A percentile compares a stretch with the other conserved stretches of the same genome.
Evolutionary conservation across 2,888 invertebrate genomes (phyloP).

Genomic region (Drosophila yooni): DNA sequence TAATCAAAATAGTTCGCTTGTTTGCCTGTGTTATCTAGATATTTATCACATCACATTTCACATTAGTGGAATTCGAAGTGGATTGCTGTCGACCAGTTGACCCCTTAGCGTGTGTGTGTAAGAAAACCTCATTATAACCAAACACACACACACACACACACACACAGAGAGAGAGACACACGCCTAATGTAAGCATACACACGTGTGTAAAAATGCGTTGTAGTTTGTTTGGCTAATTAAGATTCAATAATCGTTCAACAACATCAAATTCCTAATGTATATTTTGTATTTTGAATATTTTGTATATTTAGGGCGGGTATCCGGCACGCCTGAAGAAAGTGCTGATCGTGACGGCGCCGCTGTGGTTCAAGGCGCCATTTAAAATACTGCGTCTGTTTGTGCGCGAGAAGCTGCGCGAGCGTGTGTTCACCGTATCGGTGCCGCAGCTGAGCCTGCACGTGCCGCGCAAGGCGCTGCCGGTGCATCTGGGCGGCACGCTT

Average conservation of each 20-base stretch:
- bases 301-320: constrained; percentile 93
- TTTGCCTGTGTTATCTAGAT: not conserved
- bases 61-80: constrained; percentile 3
- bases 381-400: constrained; percentile 97
- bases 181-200: not conserved
- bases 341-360: constrained; percentile 97
- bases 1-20: not conserved
- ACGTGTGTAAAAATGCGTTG: not conserved
- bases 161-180: not conserved
- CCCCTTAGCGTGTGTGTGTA: constrained; percentile 27
- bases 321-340: constrained; percentile 99
- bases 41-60: not conserved
- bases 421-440: constrained; percentile 97
- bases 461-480: constrained; percentile 94
- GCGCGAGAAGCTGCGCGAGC: constrained; percentile 96
- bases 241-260: constrained; percentile 17
- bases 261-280: constrained; percentile 6
- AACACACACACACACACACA: not conserved
- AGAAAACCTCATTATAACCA: constrained; percentile 9
- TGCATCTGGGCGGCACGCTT: constrained; percentile 94
- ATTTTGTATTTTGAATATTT: not conserved
- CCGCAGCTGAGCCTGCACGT: constrained; percentile 96
- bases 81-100: constrained; percentile 15
- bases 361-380: constrained; percentile 99
- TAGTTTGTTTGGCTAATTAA: not conserved